Percentiles rank a stretch among this genome's conserved stretches.
These are phyloP conservation scores for Phortica magna DNA, from an alignment of 2,888 invertebrate species.

Conservation along the genomic window DNA sequence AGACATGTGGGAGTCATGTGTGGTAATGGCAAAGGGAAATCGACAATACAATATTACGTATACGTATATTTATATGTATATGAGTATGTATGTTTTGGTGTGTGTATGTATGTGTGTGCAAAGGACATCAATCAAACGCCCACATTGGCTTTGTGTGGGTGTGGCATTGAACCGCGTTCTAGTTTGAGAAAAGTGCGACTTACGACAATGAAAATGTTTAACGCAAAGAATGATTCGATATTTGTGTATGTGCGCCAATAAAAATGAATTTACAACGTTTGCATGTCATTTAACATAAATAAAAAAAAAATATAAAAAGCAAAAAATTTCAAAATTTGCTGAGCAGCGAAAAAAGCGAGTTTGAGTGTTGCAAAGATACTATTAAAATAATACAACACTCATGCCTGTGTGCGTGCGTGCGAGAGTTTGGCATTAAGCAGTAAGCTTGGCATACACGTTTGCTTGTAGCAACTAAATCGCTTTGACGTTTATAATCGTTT, in stretches of 20 bases:
- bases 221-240: background rate
- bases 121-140: constrained; percentile 13
- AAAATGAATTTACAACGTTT: background rate
- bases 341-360: background rate
- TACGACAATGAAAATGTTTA: background rate
- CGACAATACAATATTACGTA: too few species aligned
- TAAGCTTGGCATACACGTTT: too few species aligned
- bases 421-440: too few species aligned
- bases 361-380: too few species aligned
- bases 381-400: too few species aligned
- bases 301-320: constrained; percentile 39
- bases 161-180: too few species aligned
- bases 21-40: too few species aligned
- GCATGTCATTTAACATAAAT: background rate
- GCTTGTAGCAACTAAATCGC: too few species aligned
- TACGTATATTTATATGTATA: background rate
- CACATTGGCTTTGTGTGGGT: background rate
- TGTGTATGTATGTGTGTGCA: background rate
- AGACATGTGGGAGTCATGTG: too few species aligned
- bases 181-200: too few species aligned
- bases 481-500: too few species aligned
- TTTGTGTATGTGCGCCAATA: background rate
- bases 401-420: too few species aligned
- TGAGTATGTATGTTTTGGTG: background rate
- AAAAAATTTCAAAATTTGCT: constrained; percentile 50